phyloP scores from a whole-genome alignment of 2,113 vertebrate genomes.

The Notarius lentiginosus region DNA sequence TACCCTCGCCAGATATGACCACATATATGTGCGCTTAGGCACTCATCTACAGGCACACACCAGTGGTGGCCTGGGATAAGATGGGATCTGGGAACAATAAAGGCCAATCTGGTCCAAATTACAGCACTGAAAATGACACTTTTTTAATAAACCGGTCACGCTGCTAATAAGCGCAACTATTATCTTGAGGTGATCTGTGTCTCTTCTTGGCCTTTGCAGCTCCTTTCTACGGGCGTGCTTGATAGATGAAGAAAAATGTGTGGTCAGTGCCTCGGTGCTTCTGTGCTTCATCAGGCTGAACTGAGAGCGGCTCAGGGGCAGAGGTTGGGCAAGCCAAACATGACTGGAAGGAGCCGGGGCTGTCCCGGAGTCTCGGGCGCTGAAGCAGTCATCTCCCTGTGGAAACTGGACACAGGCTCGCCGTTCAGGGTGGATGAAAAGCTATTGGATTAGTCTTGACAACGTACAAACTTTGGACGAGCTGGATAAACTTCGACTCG shows the following conservation, averaged over 20 bases:
- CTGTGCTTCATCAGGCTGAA: slow-evolving; percentile 35
- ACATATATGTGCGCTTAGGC: slow-evolving; percentile 13
- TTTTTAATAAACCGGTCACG: slow-evolving; percentile 74
- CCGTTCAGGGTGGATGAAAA: slow-evolving; percentile 45
- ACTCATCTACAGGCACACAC: slow-evolving; percentile 26
- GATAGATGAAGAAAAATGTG: slow-evolving; percentile 18
- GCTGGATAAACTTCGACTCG: slow-evolving; percentile 27
- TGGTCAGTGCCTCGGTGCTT: slow-evolving; percentile 35
- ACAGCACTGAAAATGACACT: slow-evolving; percentile 77
- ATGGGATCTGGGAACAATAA: slow-evolving; percentile 76
- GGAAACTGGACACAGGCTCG: slow-evolving; percentile 35
- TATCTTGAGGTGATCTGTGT: slow-evolving; percentile 70
- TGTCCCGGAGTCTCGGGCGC: slow-evolving; percentile 23
- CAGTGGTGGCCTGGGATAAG: slow-evolving; percentile 16
- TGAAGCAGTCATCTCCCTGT: slow-evolving; percentile 26
- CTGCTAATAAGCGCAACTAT: slow-evolving; percentile 73
- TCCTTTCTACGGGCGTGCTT: background rate
- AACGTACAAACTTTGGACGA: slow-evolving; percentile 44
- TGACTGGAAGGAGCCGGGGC: slow-evolving; percentile 29
- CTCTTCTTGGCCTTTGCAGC: slow-evolving; percentile 37
- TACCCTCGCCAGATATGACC: slow-evolving; percentile 55
- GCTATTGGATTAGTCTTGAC: slow-evolving; percentile 48
- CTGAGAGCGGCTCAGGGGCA: slow-evolving; percentile 17
- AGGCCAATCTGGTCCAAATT: slow-evolving; percentile 76
- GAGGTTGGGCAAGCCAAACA: slow-evolving; percentile 36